These are phyloP conservation scores for Leptinotarsa rubiginosa DNA, from an alignment of 2,888 invertebrate species.

Conservation along the genomic window DNA sequence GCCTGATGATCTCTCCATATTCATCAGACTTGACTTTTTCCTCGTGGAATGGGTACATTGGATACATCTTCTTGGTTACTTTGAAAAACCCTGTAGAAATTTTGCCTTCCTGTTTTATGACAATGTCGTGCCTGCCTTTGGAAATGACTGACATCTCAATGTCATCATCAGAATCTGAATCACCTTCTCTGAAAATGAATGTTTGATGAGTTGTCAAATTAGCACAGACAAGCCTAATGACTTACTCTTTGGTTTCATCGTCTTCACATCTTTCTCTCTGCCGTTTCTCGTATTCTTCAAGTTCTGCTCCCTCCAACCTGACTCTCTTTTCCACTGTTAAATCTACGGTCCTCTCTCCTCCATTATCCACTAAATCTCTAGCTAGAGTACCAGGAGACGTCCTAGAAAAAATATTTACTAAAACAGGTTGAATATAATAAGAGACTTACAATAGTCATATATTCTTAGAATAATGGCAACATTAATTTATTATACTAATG, in stretches of 20 bases:
- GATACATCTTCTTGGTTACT: slow-evolving; percentile 90
- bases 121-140: slow-evolving; percentile 88
- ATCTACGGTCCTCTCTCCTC: slow-evolving; percentile 79
- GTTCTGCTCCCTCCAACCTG: slow-evolving; percentile 80
- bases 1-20: slow-evolving; percentile 94
- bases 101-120: slow-evolving; percentile 79
- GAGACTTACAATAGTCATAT: too few species aligned
- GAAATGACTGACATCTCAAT: slow-evolving; percentile 84
- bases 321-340: slow-evolving; percentile 78
- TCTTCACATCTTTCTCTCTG: slow-evolving; percentile 69
- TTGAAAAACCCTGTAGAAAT: slow-evolving; percentile 84
- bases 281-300: slow-evolving; percentile 80
- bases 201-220: not conserved
- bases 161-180: slow-evolving; percentile 87
- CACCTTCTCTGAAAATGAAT: slow-evolving; percentile 71
- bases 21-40: slow-evolving; percentile 92
- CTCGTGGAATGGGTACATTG: slow-evolving; percentile 96
- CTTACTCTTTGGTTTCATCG: slow-evolving; percentile 59
- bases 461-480: too few species aligned
- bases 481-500: too few species aligned
- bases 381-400: slow-evolving; percentile 86
- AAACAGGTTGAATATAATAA: too few species aligned
- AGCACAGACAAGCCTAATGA: slow-evolving; percentile 28
- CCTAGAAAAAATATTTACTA: slow-evolving; percentile 63
- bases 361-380: slow-evolving; percentile 82